Evolutionary conservation across 2,797 vertebrate genomes (phyloP).

Genomic region (Halcyon chelicuti): DNA sequence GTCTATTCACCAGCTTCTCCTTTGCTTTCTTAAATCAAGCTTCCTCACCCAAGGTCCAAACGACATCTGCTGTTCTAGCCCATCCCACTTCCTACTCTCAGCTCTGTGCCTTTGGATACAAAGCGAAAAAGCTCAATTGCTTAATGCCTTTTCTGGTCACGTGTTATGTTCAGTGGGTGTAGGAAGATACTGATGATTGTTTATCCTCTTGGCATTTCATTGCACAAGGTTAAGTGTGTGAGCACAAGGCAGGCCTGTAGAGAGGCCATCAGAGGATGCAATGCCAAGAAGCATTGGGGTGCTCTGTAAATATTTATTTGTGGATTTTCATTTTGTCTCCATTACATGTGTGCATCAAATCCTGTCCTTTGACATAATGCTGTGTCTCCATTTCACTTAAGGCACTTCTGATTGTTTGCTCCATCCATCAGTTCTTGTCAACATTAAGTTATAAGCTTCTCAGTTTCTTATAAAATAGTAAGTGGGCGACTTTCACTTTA

Average conservation of each 20-base stretch:
- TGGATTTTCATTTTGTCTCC: not conserved
- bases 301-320: not conserved
- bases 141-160: not conserved
- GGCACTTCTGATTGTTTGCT: not conserved
- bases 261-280: not conserved
- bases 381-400: not conserved
- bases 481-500: not conserved
- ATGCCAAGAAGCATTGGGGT: not conserved
- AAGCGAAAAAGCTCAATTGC: not conserved
- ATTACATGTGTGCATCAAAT: not conserved
- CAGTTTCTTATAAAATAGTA: not conserved
- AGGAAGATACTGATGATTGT: not conserved
- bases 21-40: not conserved
- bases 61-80: not conserved
- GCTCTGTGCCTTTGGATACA: not conserved
- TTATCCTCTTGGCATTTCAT: not conserved
- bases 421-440: not conserved
- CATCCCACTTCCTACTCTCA: not conserved
- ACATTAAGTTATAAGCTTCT: not conserved
- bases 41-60: not conserved
- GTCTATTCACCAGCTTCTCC: not conserved
- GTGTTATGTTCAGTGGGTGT: not conserved
- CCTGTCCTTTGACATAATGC: not conserved
- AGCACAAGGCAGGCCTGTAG: not conserved
- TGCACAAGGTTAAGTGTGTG: not conserved